A percentile compares a stretch with the other conserved stretches of the same genome.
These are phyloP conservation scores for Babylonia areolata DNA, from an alignment of 1,140 invertebrate species.

Conservation along the genomic window DNA sequence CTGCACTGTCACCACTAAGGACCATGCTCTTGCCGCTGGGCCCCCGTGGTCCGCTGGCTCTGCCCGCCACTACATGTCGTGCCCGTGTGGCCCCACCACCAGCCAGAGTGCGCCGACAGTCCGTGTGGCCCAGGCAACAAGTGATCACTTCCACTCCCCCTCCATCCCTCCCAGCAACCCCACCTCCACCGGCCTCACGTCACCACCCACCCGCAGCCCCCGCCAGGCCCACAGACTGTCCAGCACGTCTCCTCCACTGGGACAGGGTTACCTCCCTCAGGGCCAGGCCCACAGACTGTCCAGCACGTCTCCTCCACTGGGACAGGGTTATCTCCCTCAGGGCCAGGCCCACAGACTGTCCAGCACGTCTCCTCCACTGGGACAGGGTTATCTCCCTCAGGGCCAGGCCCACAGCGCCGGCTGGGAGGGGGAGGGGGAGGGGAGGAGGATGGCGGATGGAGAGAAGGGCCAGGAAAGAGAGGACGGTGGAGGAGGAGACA, in stretches of 20 bases:
- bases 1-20: background rate
- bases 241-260: background rate
- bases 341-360: background rate
- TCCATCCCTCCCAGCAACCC: background rate
- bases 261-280: background rate
- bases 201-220: background rate
- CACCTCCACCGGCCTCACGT: background rate
- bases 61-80: background rate
- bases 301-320: background rate
- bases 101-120: background rate
- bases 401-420: background rate
- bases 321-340: background rate
- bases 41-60: background rate
- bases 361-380: background rate
- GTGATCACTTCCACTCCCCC: background rate
- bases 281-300: background rate
- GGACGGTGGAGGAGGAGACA: conserved; percentile 9
- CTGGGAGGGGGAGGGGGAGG: background rate
- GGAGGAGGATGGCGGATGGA: background rate
- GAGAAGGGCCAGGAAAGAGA: conserved; percentile 42
- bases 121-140: background rate
- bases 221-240: background rate
- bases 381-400: background rate
- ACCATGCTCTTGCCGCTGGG: background rate
- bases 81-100: background rate